Base-by-base conservation (phyloP, 1,140 invertebrate species). In the Lanistes nyassanus region DNA sequence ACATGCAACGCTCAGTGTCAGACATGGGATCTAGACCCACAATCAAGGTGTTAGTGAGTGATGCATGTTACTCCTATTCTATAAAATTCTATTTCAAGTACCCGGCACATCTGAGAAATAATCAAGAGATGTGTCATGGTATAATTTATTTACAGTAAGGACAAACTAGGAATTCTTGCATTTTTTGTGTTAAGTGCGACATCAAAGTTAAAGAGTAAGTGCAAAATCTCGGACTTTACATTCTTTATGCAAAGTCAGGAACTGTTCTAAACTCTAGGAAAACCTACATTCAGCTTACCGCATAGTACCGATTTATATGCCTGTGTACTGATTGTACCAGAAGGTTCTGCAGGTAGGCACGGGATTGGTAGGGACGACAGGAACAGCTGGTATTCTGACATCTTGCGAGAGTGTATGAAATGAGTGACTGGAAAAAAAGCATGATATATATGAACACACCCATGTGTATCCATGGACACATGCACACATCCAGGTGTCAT, bases 271-370 rank as follows among this genome's bases (percentile, higher is more conserved):
- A 31, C 11, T 37, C 3, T 66, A 39, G 23, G 11, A 66, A 13
- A 1, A 39, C 26, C 9, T 29, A 66, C 7, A 6, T 23, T 11
- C 39, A 1, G 53, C 77, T 83, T 86, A 91, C 91, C 81, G 91
- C 87, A 84, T 97, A 97, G 89, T 96, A 98, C 75, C 93, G 92
- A 6, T 87, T 86, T 58, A 96, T 92, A 81, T 92, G 92, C 67
- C 88, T 84, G 53, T 93, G 91, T 6, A 97, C 92, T 73, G 91
- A 90, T 13, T 93, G 80, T 36, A 92, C 91, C 39, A 97, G 81
- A 79, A 92, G 91, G 88, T 97, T 97, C 77, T 93, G 91, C 76
- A 97, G 92, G 60, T 91, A 90, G 16, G 91, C 87, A 55, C 93
- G 80, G 83, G 93, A 93, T 73, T 93, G 92, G 74, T 92, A 86